phyloP scores from a whole-genome alignment of 2,888 invertebrate genomes.

The Panopea generosa region DNA sequence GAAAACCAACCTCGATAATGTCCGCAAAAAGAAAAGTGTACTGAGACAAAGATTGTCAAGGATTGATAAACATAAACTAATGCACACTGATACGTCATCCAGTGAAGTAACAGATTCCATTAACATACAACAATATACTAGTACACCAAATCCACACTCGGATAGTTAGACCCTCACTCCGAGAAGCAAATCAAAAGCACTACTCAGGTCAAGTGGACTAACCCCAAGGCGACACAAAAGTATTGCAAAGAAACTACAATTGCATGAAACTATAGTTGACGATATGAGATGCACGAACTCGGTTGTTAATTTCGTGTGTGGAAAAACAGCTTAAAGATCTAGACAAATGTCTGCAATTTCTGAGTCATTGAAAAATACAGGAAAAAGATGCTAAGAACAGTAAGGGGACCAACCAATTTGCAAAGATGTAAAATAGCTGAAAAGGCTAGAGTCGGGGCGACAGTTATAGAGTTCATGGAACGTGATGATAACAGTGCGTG shows the following conservation, averaged over 20 bases:
- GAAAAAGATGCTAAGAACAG: constrained; percentile 5
- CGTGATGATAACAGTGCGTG: constrained; percentile 36
- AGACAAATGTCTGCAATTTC: constrained; percentile 6
- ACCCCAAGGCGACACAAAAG: constrained; percentile 1
- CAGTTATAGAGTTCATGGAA: constrained; percentile 24
- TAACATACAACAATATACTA: neutral
- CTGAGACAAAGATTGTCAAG: too few species aligned
- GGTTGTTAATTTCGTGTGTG: neutral
- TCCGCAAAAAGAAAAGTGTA: too few species aligned
- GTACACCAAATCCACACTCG: neutral
- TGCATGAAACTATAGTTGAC: neutral
- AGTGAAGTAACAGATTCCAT: too few species aligned
- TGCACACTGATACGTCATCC: too few species aligned
- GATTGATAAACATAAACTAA: too few species aligned
- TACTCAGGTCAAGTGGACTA: neutral
- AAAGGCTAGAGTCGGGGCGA: neutral
- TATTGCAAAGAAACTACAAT: constrained; percentile 10
- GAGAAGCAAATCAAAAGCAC: constrained; percentile 9
- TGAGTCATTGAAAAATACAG: neutral
- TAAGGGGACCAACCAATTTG: too few species aligned
- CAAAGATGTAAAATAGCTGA: neutral
- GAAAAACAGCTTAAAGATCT: neutral
- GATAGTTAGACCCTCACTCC: too few species aligned
- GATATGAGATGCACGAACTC: neutral
- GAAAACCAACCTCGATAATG: too few species aligned